Evolutionary conservation across 2,888 invertebrate species (phyloP).

Genomic region (Lucinisca nassula): DNA sequence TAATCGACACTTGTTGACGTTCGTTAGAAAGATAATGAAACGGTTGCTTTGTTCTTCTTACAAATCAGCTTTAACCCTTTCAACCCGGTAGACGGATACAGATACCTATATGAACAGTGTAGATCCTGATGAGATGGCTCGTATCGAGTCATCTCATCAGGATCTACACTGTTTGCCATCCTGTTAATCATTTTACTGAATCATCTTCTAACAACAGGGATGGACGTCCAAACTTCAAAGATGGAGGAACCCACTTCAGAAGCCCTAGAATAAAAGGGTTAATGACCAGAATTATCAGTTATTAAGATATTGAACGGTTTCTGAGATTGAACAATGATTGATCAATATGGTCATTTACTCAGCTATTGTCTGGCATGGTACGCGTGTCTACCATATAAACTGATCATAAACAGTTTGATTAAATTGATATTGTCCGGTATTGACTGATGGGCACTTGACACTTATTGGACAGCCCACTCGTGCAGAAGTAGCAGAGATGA

Average conservation of each 20-base stretch:
- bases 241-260: too few species aligned
- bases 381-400: slow-evolving; percentile 15
- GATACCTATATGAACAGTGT: too few species aligned
- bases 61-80: not conserved
- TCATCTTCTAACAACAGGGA: too few species aligned
- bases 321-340: not conserved
- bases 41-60: not conserved
- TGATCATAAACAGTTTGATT: slow-evolving; percentile 10
- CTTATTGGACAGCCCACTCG: not conserved
- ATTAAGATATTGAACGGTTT: slow-evolving; percentile 1
- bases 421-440: not conserved
- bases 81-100: too few species aligned
- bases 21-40: not conserved
- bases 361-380: not conserved
- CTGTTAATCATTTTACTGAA: too few species aligned
- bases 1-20: not conserved
- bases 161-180: too few species aligned
- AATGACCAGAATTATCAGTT: slow-evolving; percentile 2
- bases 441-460: slow-evolving; percentile 1
- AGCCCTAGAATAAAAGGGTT: too few species aligned
- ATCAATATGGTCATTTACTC: not conserved
- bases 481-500: slow-evolving; percentile 5
- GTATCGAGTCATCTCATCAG: too few species aligned
- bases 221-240: too few species aligned
- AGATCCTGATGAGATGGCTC: too few species aligned